Evolutionary conservation across 2,888 invertebrate species (phyloP), one percentile per base, ranked within the genome.

Genomic region (Euproctis similis): DNA sequence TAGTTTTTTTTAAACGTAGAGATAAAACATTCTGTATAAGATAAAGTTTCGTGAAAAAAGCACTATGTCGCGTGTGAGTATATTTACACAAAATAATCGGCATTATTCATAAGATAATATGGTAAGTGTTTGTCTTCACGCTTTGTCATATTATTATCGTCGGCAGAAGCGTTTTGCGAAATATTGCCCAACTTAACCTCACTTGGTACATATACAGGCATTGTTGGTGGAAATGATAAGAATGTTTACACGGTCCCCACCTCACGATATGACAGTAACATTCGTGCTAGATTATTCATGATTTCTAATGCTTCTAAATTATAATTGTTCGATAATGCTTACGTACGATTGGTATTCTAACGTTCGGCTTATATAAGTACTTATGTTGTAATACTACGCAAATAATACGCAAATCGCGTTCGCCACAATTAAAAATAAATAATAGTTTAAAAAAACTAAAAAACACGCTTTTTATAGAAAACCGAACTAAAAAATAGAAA

Each of bases 101-200:
- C 76, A 81, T 84, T 81, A 84, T 82, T 84, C 84, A 84, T 81
- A 80, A 74, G 81, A 82, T 82, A 82, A 76, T 77, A 60, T 70
- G 56, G 46, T 47, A 43, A 46, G 74, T 82, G 63, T 81, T 84
- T 84, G 81, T 77, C 70, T 81, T 76, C 70, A 58, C 56, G 64
- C 57, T 61, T 68, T 70, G 78, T 76, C 76, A 71, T 70, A 69
- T 73, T 62, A 71, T 73, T 72, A 80, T 78, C 60, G 68, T 52
- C 57, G 54, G 63, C 68, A 70, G 77, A 65, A 75, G 76, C 69
- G 62, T 61, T 77, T 80, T 78, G 71, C 76, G 69, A 80, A 77
- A 77, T 52, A 49, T 84, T 78, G 63, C 80, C 47, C 59, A 78
- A 80, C 52, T 45, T 59, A 48, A 30, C 63, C 53, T 61, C 21